phyloP scores from a whole-genome alignment of 2,113 vertebrate species.

The Psilopogon haemacephalus region DNA sequence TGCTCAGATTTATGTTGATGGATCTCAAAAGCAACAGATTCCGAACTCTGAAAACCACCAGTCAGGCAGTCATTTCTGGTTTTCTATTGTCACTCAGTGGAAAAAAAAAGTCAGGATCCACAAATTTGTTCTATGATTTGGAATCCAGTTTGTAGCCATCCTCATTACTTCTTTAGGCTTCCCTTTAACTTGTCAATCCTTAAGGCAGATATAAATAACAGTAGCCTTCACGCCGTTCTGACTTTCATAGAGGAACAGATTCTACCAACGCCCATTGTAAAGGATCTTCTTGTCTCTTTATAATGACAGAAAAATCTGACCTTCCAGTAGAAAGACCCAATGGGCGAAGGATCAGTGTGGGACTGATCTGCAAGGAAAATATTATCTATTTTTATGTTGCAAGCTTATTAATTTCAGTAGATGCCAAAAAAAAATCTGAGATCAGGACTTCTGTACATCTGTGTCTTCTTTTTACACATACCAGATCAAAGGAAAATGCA shows the following conservation, averaged over 20 bases:
- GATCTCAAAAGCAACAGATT: background rate
- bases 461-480: background rate
- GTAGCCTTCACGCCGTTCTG: background rate
- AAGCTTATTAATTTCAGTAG: constrained; percentile 1
- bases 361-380: background rate
- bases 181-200: background rate
- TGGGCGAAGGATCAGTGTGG: background rate
- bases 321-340: background rate
- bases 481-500: background rate
- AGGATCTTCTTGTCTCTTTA: background rate
- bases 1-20: background rate
- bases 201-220: background rate
- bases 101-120: background rate
- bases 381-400: background rate
- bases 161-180: background rate
- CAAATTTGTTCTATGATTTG: background rate
- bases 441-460: background rate
- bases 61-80: background rate
- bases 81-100: background rate
- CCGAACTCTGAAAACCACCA: background rate
- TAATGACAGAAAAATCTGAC: background rate
- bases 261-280: background rate
- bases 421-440: background rate
- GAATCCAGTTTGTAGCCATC: background rate
- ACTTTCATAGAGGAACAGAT: background rate